Conservation (phyloP, 2,888 invertebrate species). For the Lepidocyrtoides sp. region DNA sequence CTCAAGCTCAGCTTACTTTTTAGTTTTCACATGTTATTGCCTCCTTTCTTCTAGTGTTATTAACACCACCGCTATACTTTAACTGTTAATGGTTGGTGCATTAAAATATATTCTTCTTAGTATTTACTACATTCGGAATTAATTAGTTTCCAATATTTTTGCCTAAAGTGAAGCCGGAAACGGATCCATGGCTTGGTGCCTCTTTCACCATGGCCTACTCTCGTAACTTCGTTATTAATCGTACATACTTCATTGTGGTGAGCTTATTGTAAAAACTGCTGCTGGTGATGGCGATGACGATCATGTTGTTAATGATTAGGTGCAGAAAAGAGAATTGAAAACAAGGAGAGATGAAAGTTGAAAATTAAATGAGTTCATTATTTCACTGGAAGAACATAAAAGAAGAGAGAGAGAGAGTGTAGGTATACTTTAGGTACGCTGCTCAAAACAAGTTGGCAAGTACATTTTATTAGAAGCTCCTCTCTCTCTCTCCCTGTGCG, state of each 20-base stretch:
- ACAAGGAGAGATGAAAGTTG: conserved; percentile 72
- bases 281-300: conserved; percentile 38
- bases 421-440: background rate
- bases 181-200: conserved; percentile 78
- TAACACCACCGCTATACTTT: conserved; percentile 45
- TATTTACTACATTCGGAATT: conserved; percentile 80
- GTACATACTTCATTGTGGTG: conserved; percentile 31
- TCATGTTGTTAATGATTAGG: conserved; percentile 68
- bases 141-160: conserved; percentile 81
- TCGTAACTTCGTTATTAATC: conserved; percentile 29
- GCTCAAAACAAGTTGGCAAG: conserved; percentile 18
- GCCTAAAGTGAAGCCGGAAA: conserved; percentile 80
- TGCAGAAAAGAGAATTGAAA: conserved; percentile 65
- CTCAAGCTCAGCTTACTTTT: conserved; percentile 70
- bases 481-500: too few species aligned
- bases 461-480: background rate
- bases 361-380: conserved; percentile 80
- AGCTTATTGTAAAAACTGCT: conserved; percentile 31
- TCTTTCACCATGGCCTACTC: conserved; percentile 58
- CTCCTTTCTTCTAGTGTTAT: conserved; percentile 62
- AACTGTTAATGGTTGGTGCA: background rate
- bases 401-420: conserved; percentile 32
- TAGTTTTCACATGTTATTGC: conserved; percentile 72
- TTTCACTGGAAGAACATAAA: conserved; percentile 71
- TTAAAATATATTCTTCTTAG: conserved; percentile 33